Conservation (phyloP, 2,113 vertebrate genomes). For the Psittacus erithacus region DNA sequence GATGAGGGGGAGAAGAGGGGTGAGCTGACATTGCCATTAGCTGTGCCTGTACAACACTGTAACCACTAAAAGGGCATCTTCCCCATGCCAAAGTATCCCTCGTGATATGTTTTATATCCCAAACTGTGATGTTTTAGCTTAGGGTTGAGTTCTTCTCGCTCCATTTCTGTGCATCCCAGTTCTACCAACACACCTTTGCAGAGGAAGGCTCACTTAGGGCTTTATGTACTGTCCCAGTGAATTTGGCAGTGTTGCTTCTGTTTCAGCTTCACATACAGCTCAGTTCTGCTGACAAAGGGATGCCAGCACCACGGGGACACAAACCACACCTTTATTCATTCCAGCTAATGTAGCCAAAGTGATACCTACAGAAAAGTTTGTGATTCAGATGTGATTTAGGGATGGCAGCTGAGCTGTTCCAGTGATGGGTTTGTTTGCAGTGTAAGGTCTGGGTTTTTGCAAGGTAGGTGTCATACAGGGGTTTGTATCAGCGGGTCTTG, state of each 20-base stretch:
- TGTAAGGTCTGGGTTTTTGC: background rate
- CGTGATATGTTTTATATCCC: fast-evolving
- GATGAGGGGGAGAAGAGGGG: background rate
- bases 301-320: background rate
- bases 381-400: background rate
- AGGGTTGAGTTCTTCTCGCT: background rate
- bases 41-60: background rate
- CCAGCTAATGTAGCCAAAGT: background rate
- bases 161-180: background rate
- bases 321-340: background rate
- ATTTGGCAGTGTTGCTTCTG: background rate
- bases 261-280: background rate
- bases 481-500: background rate
- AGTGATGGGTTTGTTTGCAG: background rate
- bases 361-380: background rate
- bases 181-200: background rate
- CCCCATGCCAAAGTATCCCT: background rate
- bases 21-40: background rate
- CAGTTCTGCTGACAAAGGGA: background rate
- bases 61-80: background rate
- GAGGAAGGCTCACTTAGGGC: background rate
- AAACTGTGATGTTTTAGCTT: background rate
- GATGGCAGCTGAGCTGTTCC: background rate
- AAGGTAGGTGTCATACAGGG: background rate
- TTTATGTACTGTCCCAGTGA: background rate